Base-by-base conservation (phyloP, 2,888 invertebrate genomes). In the Diaperis boleti region DNA sequence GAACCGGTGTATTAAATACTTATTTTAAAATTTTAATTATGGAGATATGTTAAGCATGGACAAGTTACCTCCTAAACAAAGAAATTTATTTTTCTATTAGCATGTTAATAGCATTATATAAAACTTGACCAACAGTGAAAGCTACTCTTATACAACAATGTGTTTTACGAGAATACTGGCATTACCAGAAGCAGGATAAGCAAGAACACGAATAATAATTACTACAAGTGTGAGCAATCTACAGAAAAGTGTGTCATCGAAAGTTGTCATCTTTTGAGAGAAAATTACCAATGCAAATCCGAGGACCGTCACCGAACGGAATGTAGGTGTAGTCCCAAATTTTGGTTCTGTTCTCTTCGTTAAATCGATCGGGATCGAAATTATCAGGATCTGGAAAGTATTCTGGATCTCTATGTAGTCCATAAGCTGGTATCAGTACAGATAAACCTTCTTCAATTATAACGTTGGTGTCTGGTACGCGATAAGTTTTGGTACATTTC, bases 301-400 rank as follows among this genome's bases (percentile, higher is more conserved):
- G 79, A 8, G 86, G 86, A 1, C 86, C 86, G 64, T 84, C 83
- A 7, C 86, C 86, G 70, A 86, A 86, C 1, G 86, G 85, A 57
- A 86, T 77, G 74, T 82, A 86, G 3, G 83, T 81, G 64, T 81
- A 83, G 18, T 83, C 82, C 66, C 80, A 81, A 11, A 83, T 79
- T 59, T 78, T 77, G 10, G 74, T 74, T 65, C 79, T 82, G 54
- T 82, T 83, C 61, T 82, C 81, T 14, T 83, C 83, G 42, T 77
- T 79, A 73, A 87, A 87, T 67, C 87, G 78, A 59, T 87, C 85
- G 0, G 88, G 88, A 72, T 85, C 81, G 71, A 88, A 88, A 20
- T 68, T 69, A 29, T 85, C 83, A 0, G 88, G 88, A 29, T 86
- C 78, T 0, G 86, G 84, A 70, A 83, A 88, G 74, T 84, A 83